These are phyloP conservation scores for Pleuronectes platessa DNA, from an alignment of 2,113 vertebrate genomes.

Conservation along the genomic window DNA sequence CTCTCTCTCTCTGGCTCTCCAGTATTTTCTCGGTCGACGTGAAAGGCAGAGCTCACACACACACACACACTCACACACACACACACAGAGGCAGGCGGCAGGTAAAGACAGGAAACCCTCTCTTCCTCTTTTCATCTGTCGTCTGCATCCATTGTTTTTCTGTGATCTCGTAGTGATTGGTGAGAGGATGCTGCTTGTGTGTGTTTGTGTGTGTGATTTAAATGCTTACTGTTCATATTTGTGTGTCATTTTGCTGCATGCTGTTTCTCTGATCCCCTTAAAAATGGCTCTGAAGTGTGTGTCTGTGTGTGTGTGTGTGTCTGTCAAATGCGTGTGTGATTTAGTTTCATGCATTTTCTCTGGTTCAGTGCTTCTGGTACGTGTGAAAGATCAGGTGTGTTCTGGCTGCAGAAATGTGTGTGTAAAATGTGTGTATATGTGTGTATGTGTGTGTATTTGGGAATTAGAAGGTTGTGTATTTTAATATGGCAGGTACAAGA, in stretches of 20 bases:
- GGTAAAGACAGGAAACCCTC: constrained; percentile 71
- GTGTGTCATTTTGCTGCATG: constrained; percentile 16
- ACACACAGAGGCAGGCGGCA: constrained; percentile 58
- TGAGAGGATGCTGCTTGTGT: constrained; percentile 25
- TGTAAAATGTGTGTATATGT: not conserved
- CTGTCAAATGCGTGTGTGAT: constrained; percentile 11
- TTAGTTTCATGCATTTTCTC: not conserved
- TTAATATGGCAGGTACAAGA: not conserved
- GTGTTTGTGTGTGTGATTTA: constrained; percentile 17
- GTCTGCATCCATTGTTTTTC: constrained; percentile 3
- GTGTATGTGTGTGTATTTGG: constrained; percentile 3
- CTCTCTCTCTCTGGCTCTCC: constrained; percentile 40
- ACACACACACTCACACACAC: constrained; percentile 41
- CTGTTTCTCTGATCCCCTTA: constrained; percentile 1
- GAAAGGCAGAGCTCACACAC: constrained; percentile 65
- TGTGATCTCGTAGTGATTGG: constrained; percentile 15
- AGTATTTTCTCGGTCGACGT: constrained; percentile 67
- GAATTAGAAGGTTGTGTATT: not conserved
- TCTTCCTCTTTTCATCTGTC: constrained; percentile 36
- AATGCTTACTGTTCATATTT: constrained; percentile 24
- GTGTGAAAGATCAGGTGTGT: not conserved
- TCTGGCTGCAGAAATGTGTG: not conserved
- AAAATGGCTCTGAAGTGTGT: constrained; percentile 17
- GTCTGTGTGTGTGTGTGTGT: constrained; percentile 29
- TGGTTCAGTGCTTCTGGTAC: no score